Conservation (phyloP, 2,888 invertebrate species). For the Horisme vitalbata region DNA sequence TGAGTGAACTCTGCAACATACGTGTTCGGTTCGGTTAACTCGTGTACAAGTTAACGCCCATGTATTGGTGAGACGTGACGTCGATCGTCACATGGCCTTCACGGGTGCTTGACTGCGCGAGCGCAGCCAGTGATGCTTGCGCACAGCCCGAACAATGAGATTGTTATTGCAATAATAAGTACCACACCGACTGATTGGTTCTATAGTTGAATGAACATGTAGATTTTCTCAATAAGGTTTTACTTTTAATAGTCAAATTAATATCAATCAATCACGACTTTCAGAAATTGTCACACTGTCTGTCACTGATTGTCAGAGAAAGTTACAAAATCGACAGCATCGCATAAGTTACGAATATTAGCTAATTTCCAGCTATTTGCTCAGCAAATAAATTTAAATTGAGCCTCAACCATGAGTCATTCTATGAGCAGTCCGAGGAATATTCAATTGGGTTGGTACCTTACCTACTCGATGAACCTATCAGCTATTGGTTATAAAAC, state of each 20-base stretch:
- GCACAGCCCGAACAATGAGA: slow-evolving; percentile 28
- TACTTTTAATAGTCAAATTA: slow-evolving; percentile 4
- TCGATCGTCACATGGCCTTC: slow-evolving; percentile 65
- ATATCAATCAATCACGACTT: slow-evolving; percentile 11
- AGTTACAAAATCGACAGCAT: slow-evolving; percentile 9
- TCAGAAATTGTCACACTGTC: slow-evolving; percentile 1
- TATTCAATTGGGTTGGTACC: slow-evolving; percentile 71
- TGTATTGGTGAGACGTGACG: slow-evolving; percentile 58
- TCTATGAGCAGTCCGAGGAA: slow-evolving; percentile 77
- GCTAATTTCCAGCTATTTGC: background rate
- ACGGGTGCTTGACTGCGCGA: slow-evolving; percentile 61
- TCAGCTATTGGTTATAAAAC: background rate
- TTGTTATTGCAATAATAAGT: slow-evolving; percentile 27
- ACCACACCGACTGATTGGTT: too few relatives aligned
- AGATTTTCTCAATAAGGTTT: slow-evolving; percentile 10
- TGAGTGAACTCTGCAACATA: slow-evolving; percentile 63
- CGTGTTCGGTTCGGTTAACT: slow-evolving; percentile 42
- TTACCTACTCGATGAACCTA: too few relatives aligned
- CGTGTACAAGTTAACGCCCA: slow-evolving; percentile 32
- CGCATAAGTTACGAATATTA: slow-evolving; percentile 2
- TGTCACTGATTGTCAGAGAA: slow-evolving; percentile 4
- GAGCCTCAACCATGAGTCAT: slow-evolving; percentile 59
- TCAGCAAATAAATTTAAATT: background rate
- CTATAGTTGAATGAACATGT: slow-evolving; percentile 6
- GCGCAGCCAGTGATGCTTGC: slow-evolving; percentile 42